phyloP scores from a whole-genome alignment of 2,113 vertebrate genomes.

The Halichoeres trimaculatus region DNA sequence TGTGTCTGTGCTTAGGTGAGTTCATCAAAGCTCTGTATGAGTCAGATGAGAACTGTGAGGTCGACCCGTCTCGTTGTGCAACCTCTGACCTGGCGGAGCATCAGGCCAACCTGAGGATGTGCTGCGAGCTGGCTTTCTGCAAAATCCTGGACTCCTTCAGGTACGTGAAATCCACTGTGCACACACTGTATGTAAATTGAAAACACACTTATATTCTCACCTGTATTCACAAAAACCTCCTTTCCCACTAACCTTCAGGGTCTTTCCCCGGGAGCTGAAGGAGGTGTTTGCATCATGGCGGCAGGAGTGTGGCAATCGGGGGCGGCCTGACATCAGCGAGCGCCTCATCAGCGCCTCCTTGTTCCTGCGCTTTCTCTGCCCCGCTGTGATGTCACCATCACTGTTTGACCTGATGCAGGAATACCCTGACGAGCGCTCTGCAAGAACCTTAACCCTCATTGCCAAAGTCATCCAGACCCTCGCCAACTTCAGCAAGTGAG shows the following conservation, averaged over 20 bases:
- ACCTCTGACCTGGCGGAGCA: conserved; percentile 91
- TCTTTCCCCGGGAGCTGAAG: conserved; percentile 96
- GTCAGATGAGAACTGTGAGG: conserved; percentile 98
- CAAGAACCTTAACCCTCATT: conserved; percentile 94
- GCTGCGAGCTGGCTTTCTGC: conserved; percentile 98
- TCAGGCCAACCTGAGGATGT: conserved; percentile 98
- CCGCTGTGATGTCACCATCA: conserved; percentile 96
- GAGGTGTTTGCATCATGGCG: conserved; percentile 98
- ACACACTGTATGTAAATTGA: too few relatives aligned
- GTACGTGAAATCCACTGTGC: conserved; percentile 63
- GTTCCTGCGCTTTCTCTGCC: conserved; percentile 98
- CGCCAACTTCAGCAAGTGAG: conserved; percentile 98
- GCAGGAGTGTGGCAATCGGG: conserved; percentile 93
- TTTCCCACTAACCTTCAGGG: conserved; percentile 75
- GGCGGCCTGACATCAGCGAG: conserved; percentile 95
- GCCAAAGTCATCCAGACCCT: conserved; percentile 99
- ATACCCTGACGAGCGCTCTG: conserved; percentile 95
- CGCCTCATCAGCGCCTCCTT: conserved; percentile 96
- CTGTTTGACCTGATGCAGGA: conserved; percentile 96
- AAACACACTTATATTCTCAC: not conserved
- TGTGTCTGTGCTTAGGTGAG: conserved; percentile 84
- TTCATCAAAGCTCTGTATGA: conserved; percentile 98
- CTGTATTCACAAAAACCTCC: not conserved
- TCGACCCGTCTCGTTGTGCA: conserved; percentile 92
- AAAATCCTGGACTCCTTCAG: conserved; percentile 99